These are phyloP conservation scores for Yponomeuta malinellus DNA, from an alignment of 2,888 invertebrate species.

Conservation along the genomic window DNA sequence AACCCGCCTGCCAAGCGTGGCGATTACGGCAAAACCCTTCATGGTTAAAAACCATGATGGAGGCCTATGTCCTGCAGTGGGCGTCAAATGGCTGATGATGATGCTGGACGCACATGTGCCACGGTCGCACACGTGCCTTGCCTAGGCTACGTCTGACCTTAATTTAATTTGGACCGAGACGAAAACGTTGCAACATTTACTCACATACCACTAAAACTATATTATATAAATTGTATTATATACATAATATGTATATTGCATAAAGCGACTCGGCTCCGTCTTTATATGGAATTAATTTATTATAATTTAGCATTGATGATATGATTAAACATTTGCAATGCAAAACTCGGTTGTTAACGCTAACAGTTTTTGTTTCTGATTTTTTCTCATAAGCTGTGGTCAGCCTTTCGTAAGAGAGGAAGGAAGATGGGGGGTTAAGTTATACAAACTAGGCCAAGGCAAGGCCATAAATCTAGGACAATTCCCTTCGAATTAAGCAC, in stretches of 20 bases:
- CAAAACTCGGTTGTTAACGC: neutral
- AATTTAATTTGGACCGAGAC: constrained; percentile 1
- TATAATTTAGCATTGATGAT: constrained; percentile 2
- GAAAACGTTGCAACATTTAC: neutral
- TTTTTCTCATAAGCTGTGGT: too few species aligned
- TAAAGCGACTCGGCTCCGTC: neutral
- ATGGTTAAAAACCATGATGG: too few species aligned
- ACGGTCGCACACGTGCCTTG: neutral
- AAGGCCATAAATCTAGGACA: neutral
- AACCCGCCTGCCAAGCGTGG: too few species aligned
- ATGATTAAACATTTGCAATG: neutral
- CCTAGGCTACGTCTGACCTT: neutral
- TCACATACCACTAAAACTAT: neutral
- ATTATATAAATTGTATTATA: neutral
- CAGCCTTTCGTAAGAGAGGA: too few species aligned
- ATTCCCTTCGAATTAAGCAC: neutral
- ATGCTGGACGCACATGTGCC: neutral
- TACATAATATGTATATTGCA: neutral
- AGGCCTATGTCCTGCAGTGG: too few species aligned
- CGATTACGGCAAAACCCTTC: too few species aligned
- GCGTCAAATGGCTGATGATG: too few species aligned
- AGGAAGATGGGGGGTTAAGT: neutral
- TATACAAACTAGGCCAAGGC: neutral
- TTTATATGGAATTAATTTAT: neutral
- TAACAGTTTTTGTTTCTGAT: neutral